Percentiles rank a stretch among this genome's conserved stretches.
These are phyloP conservation scores for Dendrolimus houi DNA, from an alignment of 2,888 invertebrate genomes.

Conservation along the genomic window DNA sequence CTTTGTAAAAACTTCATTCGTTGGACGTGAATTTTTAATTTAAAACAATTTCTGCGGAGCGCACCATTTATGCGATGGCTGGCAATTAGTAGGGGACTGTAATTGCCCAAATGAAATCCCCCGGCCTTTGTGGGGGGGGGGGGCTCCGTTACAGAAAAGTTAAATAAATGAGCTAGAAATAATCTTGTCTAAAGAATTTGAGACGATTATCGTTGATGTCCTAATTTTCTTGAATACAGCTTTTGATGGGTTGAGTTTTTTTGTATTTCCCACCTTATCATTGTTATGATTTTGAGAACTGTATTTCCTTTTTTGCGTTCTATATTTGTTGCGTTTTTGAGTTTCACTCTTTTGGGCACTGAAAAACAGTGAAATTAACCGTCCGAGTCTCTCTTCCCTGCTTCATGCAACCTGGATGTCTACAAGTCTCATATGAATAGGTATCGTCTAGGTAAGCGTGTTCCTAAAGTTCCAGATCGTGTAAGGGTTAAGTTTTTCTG, in stretches of 20 bases:
- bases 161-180: constrained; percentile 32
- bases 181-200: constrained; percentile 24
- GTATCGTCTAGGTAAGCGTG: too few relatives aligned
- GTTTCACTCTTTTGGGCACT: too few relatives aligned
- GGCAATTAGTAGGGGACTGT: constrained; percentile 43
- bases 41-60: constrained; percentile 45
- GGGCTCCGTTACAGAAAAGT: constrained; percentile 22
- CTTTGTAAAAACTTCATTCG: constrained; percentile 1
- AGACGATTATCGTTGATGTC: constrained; percentile 20
- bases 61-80: constrained; percentile 42
- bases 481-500: too few relatives aligned
- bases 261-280: not conserved
- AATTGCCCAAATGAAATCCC: constrained; percentile 45
- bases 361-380: too few relatives aligned
- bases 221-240: constrained; percentile 1
- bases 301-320: not conserved
- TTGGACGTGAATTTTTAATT: constrained; percentile 43
- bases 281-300: not conserved
- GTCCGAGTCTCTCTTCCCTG: too few relatives aligned
- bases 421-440: too few relatives aligned
- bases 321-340: too few relatives aligned
- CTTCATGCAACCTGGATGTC: too few relatives aligned
- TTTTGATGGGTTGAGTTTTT: not conserved
- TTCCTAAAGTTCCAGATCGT: too few relatives aligned
- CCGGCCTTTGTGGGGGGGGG: constrained; percentile 23